Conservation (phyloP, 2,113 vertebrate species). For the Callorhinus ursinus region DNA sequence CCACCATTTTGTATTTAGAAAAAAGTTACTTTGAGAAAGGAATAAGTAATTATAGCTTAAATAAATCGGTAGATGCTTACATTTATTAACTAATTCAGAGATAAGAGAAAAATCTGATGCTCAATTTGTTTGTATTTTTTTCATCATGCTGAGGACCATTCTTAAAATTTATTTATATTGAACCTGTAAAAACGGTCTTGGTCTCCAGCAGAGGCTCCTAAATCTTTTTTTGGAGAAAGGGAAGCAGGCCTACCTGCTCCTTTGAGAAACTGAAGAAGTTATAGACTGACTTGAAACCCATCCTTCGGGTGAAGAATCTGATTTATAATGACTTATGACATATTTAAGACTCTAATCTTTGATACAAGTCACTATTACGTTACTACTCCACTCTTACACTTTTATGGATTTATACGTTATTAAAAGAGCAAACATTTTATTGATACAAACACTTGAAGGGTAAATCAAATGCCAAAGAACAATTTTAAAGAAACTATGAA, state of each 20-base stretch:
- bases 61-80: background rate
- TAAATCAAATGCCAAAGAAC: background rate
- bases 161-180: background rate
- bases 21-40: constrained; percentile 9
- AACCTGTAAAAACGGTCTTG: background rate
- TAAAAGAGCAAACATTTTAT: background rate
- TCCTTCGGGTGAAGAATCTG: background rate
- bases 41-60: background rate
- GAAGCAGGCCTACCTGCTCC: background rate
- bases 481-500: constrained; percentile 18
- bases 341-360: background rate
- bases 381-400: background rate
- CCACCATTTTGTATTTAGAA: background rate
- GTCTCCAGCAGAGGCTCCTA: background rate
- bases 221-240: background rate
- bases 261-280: background rate
- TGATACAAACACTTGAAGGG: background rate
- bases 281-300: background rate
- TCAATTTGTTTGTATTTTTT: background rate
- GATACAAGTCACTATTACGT: background rate
- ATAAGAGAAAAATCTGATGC: background rate
- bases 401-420: background rate
- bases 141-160: background rate
- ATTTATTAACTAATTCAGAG: background rate
- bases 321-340: background rate